Conservation (phyloP, 1,140 invertebrate species). For the Eupeodes corollae region DNA sequence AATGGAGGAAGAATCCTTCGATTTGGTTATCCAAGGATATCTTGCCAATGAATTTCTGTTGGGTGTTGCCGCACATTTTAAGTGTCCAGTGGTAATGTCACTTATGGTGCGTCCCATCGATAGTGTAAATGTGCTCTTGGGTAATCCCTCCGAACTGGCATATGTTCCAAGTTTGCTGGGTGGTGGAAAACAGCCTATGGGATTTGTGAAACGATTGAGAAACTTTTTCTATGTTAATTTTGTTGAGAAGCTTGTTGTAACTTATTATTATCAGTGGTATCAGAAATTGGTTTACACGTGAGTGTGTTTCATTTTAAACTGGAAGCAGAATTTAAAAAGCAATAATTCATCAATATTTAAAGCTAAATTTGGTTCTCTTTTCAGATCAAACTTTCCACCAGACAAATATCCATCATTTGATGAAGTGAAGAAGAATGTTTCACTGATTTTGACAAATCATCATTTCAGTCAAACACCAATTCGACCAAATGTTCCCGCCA, state of each 20-base stretch:
- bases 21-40: no score
- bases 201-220: neutral
- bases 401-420: constrained; percentile 8
- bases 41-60: no score
- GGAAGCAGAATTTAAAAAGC: neutral
- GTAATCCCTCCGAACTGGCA: no score
- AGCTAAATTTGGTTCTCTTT: no score
- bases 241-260: no score
- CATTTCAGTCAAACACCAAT: constrained; percentile 13
- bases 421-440: constrained; percentile 6
- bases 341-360: neutral
- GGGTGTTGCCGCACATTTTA: no score
- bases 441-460: constrained; percentile 14
- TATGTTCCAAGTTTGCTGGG: neutral
- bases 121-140: no score
- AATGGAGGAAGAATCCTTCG: neutral
- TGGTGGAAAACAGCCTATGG: neutral
- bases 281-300: no score
- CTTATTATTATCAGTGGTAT: no score
- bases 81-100: no score
- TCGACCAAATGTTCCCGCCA: constrained; percentile 21
- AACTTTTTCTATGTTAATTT: no score
- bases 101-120: no score
- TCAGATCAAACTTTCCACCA: neutral
- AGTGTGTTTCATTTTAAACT: neutral